Evolutionary conservation across 1,140 invertebrate genomes (phyloP), one percentile per base, ranked within the genome.

Genomic region (Hycleus cichorii): DNA sequence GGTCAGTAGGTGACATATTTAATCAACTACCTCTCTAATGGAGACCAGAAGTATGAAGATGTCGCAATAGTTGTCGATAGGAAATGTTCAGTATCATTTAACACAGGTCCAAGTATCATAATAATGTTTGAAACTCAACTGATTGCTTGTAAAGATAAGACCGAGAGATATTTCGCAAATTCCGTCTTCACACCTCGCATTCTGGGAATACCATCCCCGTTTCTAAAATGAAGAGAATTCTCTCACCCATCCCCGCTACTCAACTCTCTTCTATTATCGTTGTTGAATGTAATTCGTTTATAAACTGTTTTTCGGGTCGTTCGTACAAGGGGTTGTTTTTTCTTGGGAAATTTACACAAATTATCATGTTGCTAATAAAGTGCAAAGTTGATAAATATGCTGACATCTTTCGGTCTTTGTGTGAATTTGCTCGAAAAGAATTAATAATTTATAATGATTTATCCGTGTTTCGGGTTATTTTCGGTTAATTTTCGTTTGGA

Each of bases 21-120:
- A 57, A 57, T 57, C 54, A 57, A 57, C 46, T 57, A 57, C 40
- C 54, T 57, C 54, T 57, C 48, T 57, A 57, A 57, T 57, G 47
- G 46, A 57, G 45, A 5, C 42, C 54, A 45, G 46, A 40, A 57
- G 54, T 47, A 57, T 48, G 54, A 57, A 57, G 54, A 57, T 57
- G 54, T 48, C 54, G 45, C 54, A 43, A 49, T 32, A 57, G 54
- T 47, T 40, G 54, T n/a, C 54, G 9, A 48, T 32, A 38, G 9
- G 7, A 4, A 57, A 40, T 49, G 39, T 46, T 57, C 46, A 44
- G 44, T 48, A 24, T 18, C 12, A 57, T 48, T 57, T 38, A 49
- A 43, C 26, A 46, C 45, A 47, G 47, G 45, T 47, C 4, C 7
- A 32, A 32, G 7, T 7, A 32, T 2, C 39, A 48, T 49, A 48